These are phyloP conservation scores for Poeciliopsis infans DNA, from an alignment of 2,797 vertebrate genomes.

Conservation along the genomic window DNA sequence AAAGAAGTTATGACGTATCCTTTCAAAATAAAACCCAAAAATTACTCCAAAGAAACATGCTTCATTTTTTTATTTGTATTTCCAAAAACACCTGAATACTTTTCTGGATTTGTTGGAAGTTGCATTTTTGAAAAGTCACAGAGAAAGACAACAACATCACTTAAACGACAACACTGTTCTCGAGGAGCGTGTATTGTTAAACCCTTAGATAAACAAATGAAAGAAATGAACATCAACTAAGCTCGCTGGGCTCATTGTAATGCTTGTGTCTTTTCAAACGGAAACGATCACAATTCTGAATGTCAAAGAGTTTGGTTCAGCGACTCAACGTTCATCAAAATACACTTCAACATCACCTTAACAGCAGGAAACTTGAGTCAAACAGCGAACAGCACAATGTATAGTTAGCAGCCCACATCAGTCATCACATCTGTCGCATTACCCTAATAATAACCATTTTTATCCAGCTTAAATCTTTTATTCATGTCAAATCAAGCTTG, in stretches of 20 bases:
- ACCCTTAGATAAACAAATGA: conserved; percentile 3
- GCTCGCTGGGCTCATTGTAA: conserved; percentile 29
- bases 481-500: conserved; percentile 66
- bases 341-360: conserved; percentile 57
- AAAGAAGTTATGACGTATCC: background rate
- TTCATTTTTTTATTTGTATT: background rate
- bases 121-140: background rate
- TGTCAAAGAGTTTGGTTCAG: conserved; percentile 48
- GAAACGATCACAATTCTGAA: conserved; percentile 42
- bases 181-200: background rate
- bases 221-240: conserved; percentile 37
- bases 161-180: background rate
- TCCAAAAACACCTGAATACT: background rate
- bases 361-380: conserved; percentile 51
- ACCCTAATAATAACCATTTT: conserved; percentile 28
- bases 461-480: conserved; percentile 59
- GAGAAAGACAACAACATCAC: background rate
- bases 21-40: background rate
- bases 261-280: conserved; percentile 16
- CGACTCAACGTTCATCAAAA: conserved; percentile 58
- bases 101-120: background rate
- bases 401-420: conserved; percentile 28
- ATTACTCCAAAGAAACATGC: background rate
- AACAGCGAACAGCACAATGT: conserved; percentile 34
- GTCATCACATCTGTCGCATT: conserved; percentile 55